phyloP scores from a whole-genome alignment of 2,113 vertebrate genomes.

The Bubalus kerabau region DNA sequence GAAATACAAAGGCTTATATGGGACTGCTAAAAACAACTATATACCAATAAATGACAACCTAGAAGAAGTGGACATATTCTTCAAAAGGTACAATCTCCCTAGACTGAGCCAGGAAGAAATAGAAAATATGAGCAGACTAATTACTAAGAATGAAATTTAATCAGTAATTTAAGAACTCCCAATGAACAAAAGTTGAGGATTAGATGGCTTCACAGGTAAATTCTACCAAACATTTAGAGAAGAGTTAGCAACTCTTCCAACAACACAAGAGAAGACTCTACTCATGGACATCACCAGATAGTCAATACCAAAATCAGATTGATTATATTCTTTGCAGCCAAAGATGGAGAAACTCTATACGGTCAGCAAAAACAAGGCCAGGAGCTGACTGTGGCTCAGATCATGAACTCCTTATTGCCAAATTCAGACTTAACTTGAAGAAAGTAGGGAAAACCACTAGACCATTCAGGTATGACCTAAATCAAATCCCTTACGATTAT shows the following conservation, averaged over 20 bases:
- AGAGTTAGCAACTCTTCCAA: not conserved
- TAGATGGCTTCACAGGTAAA: not conserved
- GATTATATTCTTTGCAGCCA: not conserved
- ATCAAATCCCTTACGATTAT: not conserved
- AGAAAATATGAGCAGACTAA: not conserved
- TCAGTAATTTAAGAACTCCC: not conserved
- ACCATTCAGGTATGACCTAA: not conserved
- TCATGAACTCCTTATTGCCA: not conserved
- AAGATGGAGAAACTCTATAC: not conserved
- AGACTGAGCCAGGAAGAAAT: not conserved
- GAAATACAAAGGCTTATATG: not conserved
- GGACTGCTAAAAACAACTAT: not conserved
- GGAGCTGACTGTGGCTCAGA: not conserved
- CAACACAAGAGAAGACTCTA: not conserved
- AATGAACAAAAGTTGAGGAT: not conserved
- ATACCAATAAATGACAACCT: not conserved
- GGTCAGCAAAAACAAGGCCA: not conserved
- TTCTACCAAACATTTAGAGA: not conserved
- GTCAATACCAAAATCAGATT: not conserved
- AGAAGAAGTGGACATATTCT: not conserved
- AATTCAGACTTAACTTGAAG: not conserved
- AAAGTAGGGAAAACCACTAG: not conserved
- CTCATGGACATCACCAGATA: not conserved
- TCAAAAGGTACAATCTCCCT: not conserved
- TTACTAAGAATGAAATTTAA: not conserved